phyloP scores from a whole-genome alignment of 2,113 vertebrate species.

The Laticauda laticaudata region DNA sequence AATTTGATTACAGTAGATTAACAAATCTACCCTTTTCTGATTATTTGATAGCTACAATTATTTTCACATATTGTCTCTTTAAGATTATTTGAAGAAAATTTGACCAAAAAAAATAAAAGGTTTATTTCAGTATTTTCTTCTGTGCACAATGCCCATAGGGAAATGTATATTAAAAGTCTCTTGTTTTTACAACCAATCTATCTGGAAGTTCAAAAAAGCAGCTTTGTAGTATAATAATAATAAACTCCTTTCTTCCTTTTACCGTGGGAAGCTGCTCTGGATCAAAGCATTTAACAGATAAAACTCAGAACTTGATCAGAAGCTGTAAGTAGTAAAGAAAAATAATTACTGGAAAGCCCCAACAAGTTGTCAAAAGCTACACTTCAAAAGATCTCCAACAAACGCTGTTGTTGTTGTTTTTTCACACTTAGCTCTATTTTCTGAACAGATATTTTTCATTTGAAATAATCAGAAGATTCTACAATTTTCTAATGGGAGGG shows the following conservation, averaged over 20 bases:
- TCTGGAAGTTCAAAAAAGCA: neutral
- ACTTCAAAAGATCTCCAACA: slow-evolving; percentile 13
- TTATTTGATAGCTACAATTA: neutral
- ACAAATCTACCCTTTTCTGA: neutral
- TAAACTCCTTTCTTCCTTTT: neutral
- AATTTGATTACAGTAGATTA: neutral
- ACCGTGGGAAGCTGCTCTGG: neutral
- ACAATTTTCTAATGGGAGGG: neutral
- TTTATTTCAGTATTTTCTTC: neutral
- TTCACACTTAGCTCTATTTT: neutral
- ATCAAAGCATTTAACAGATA: neutral
- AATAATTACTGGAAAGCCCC: neutral
- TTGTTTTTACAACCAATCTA: neutral
- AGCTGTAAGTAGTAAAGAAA: neutral
- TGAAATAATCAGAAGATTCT: neutral
- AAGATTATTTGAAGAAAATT: accelerated
- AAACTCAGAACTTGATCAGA: neutral
- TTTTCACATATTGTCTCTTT: neutral
- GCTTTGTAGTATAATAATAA: neutral
- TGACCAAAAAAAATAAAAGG: neutral
- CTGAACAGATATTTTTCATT: neutral
- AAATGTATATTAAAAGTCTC: neutral
- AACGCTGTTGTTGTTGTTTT: neutral
- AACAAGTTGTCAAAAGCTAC: slow-evolving; percentile 6
- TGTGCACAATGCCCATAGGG: neutral